Evolutionary conservation across 2,888 invertebrate species (phyloP), one percentile per base, ranked within the genome.

Genomic region (Agonopterix alstromeriana): DNA sequence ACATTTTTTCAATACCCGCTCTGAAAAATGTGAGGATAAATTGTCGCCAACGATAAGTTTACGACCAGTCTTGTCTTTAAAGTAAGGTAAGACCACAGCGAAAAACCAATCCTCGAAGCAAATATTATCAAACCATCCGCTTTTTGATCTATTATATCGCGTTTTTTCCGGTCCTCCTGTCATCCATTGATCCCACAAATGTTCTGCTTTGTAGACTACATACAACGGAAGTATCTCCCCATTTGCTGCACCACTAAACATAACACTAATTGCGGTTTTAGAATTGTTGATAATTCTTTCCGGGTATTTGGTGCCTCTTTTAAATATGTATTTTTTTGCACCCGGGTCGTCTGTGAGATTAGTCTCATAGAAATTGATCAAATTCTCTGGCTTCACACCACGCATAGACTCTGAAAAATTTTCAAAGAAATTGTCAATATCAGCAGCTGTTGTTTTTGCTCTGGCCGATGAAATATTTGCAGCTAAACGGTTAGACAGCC

Each of bases 281-380:
- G 50, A 44, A 0, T 43, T 3, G 35, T 55, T 53, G 1, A 46
- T 35, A 38, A 51, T 48, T 8, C 1, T 8, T 48, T 54, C 52
- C 1, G 54, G 53, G 11, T 54, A 52, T 43, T 53, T 53, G 1
- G 51, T 48, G 3, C 70, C 66, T 48, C 65, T 50, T 55, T 63
- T 58, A 7, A 58, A 54, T 1, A 64, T 52, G 48, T 62, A 58
- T 58, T 58, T 66, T 44, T 56, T 50, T 35, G 45, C 12, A 4
- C 53, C 54, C 1, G 56, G 56, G 36, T 56, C 53, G 17, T 58
- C 51, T 2, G 56, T 42, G 14, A 61, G 46, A 45, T 63, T 65
- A 0, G 57, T 58, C 46, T 65, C 60, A n/a, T n/a, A n/a, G 27
- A 62, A 54, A 11, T 56, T 55, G 36, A 58, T 58, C 0, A 60